These are phyloP conservation scores for Heloderma charlesbogerti DNA, from an alignment of 2,113 vertebrate genomes.

Conservation along the genomic window DNA sequence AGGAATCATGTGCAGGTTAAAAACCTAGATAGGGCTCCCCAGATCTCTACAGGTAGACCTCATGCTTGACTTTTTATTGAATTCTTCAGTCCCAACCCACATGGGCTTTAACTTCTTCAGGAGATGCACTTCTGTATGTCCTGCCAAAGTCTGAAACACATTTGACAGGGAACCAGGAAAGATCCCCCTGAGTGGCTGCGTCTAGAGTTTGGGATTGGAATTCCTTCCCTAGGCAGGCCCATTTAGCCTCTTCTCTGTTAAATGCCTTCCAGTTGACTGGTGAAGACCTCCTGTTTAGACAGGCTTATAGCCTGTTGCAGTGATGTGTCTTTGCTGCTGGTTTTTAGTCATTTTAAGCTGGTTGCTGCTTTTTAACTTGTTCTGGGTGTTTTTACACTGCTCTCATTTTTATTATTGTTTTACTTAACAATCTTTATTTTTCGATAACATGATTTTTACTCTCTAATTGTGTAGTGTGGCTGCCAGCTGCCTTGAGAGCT, in stretches of 20 bases:
- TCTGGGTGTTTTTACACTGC: not conserved
- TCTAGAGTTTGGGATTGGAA: not conserved
- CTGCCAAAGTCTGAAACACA: not conserved
- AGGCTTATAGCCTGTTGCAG: not conserved
- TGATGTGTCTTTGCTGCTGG: not conserved
- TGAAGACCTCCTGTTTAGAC: not conserved
- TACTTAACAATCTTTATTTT: not conserved
- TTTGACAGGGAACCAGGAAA: not conserved
- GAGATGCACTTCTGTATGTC: not conserved
- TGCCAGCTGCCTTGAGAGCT: not conserved
- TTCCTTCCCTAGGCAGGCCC: not conserved
- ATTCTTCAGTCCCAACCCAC: not conserved
- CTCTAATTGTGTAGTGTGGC: not conserved
- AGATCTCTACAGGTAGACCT: not conserved
- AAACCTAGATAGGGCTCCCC: not conserved
- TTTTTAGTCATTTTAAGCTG: not conserved
- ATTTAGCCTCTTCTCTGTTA: not conserved
- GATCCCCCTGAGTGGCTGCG: not conserved
- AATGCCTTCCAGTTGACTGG: not conserved
- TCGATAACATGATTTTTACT: not conserved
- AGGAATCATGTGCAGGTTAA: not conserved
- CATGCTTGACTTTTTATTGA: not conserved
- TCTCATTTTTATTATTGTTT: not conserved
- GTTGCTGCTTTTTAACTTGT: not conserved
- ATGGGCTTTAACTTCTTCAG: not conserved